phyloP scores from a whole-genome alignment of 2,797 vertebrate species.

The Chaenodraco wilsoni region DNA sequence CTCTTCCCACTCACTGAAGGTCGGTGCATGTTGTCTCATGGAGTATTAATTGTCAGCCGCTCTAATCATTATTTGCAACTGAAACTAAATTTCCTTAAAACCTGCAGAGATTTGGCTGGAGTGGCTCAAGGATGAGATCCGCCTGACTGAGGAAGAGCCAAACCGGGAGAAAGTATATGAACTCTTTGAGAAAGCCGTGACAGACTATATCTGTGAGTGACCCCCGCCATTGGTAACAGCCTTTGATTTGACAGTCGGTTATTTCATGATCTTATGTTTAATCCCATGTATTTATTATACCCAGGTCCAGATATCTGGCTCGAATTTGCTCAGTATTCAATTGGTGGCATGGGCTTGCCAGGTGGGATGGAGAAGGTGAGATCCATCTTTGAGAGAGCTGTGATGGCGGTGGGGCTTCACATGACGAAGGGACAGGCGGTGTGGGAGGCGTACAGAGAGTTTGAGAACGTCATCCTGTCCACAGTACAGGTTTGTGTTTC shows the following conservation, averaged over 20 bases:
- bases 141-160: conserved; percentile 85
- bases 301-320: conserved; percentile 97
- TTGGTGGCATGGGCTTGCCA: conserved; percentile 92
- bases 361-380: conserved; percentile 93
- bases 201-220: conserved; percentile 96
- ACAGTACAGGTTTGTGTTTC: conserved; percentile 89
- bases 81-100: conserved; percentile 25
- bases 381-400: conserved; percentile 90
- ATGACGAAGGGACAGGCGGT: conserved; percentile 92
- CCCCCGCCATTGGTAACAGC: background rate
- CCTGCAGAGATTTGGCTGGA: conserved; percentile 95
- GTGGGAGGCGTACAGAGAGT: conserved; percentile 97
- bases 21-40: conserved; percentile 60
- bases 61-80: conserved; percentile 4
- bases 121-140: conserved; percentile 97
- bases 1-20: conserved; percentile 98
- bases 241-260: background rate
- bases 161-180: conserved; percentile 92
- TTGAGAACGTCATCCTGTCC: conserved; percentile 93
- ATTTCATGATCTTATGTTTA: background rate
- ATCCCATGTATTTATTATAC: background rate
- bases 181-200: conserved; percentile 92
- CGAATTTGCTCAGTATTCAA: conserved; percentile 96
- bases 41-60: background rate
- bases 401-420: conserved; percentile 94